Evolutionary conservation across 2,113 vertebrate genomes (phyloP).

Genomic region (Pithys albifrons): DNA sequence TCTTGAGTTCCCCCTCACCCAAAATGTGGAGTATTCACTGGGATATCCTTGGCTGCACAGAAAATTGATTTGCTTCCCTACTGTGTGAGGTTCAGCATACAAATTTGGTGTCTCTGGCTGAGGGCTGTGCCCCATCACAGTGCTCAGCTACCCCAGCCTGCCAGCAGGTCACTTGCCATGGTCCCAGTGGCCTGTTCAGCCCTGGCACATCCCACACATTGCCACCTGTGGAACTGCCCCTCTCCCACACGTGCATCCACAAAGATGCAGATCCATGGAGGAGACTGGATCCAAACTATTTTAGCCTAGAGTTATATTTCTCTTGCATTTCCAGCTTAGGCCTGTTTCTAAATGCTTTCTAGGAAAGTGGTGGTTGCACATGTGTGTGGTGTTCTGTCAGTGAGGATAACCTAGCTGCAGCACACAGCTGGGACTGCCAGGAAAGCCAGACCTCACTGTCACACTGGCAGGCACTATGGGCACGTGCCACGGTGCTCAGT

Average conservation of each 20-base stretch:
- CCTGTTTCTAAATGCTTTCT: background rate
- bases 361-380: background rate
- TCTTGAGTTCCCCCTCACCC: rapidly evolving
- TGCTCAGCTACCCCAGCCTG: background rate
- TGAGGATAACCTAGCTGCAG: background rate
- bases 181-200: rapidly evolving
- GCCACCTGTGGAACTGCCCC: rapidly evolving
- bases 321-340: background rate
- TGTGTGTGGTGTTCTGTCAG: background rate
- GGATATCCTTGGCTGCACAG: background rate
- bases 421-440: background rate
- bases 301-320: background rate
- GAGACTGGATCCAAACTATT: background rate
- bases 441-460: background rate
- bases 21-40: background rate
- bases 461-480: rapidly evolving
- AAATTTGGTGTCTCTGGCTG: background rate
- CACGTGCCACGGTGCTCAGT: background rate
- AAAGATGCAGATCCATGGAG: background rate
- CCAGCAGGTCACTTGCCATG: background rate
- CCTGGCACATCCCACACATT: rapidly evolving
- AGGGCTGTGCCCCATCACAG: background rate
- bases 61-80: background rate
- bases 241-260: rapidly evolving
- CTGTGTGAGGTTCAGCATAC: rapidly evolving